A percentile compares a stretch with the other conserved stretches of the same genome.
Evolutionary conservation across 2,113 vertebrate genomes (phyloP).

Genomic region (Cettia cetti): DNA sequence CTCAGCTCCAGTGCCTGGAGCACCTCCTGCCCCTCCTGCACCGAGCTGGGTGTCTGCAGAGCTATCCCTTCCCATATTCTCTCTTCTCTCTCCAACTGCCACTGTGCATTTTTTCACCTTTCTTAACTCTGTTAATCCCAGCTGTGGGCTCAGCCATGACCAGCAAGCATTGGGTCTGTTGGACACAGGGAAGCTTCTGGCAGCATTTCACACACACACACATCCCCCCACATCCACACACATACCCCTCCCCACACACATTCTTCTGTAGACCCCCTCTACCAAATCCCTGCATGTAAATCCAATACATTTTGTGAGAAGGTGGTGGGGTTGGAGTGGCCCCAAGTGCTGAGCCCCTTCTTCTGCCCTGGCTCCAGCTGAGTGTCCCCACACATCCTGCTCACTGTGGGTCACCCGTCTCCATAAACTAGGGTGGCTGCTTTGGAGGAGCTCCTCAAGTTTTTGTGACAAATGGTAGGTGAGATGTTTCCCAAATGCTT

Average conservation of each 20-base stretch:
- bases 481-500: neutral
- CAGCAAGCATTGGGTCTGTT: neutral
- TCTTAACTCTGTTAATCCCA: neutral
- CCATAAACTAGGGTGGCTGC: too few relatives aligned
- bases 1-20: accelerated
- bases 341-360: accelerated
- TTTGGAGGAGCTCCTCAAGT: neutral
- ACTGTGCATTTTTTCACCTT: neutral
- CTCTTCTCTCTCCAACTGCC: neutral
- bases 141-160: neutral
- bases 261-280: neutral
- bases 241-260: too few relatives aligned
- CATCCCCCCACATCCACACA: neutral
- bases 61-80: neutral
- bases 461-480: neutral
- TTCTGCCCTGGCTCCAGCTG: neutral
- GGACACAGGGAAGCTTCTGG: neutral
- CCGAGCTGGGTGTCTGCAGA: accelerated
- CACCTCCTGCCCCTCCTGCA: neutral
- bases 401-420: neutral
- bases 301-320: neutral
- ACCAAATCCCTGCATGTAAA: neutral
- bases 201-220: neutral
- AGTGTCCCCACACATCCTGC: neutral
- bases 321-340: neutral